Conservation (phyloP, 2,888 invertebrate genomes). For the Sabatieria punctata region DNA sequence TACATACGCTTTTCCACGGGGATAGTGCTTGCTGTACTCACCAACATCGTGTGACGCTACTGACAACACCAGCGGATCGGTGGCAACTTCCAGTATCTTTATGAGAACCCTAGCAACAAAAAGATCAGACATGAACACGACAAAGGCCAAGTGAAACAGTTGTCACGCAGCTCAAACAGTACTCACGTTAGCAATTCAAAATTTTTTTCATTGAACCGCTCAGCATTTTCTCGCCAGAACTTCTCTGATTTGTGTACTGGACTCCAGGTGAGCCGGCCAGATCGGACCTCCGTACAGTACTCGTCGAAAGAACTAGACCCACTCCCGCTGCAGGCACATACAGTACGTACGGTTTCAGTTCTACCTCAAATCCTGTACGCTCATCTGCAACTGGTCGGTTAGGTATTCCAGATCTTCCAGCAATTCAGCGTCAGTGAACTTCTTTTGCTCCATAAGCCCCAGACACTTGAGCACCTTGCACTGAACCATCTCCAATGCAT, state of each 20-base stretch:
- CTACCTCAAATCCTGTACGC: conserved; percentile 73
- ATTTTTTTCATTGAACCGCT: conserved; percentile 86
- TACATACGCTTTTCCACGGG: conserved; percentile 94
- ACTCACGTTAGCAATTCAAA: conserved; percentile 75
- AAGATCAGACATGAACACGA: no score
- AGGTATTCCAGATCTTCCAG: conserved; percentile 82
- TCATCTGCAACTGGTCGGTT: conserved; percentile 69
- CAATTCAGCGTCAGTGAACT: conserved; percentile 94
- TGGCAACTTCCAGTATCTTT: conserved; percentile 72
- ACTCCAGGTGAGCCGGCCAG: conserved; percentile 87
- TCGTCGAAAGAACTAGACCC: conserved; percentile 85
- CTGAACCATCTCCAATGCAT: conserved; percentile 97
- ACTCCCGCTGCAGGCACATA: background rate
- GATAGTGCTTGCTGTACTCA: conserved; percentile 96
- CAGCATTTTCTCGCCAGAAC: conserved; percentile 98
- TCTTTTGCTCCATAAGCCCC: conserved; percentile 77
- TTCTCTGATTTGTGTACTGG: conserved; percentile 97
- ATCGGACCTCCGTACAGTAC: conserved; percentile 86
- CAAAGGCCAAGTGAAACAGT: no score
- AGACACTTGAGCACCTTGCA: conserved; percentile 88
- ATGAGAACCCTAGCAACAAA: conserved; percentile 59
- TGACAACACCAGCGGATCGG: conserved; percentile 80
- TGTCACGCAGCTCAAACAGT: no score
- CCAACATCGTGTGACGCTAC: conserved; percentile 97
- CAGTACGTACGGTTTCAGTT: background rate